These are phyloP conservation scores for Homarus gammarus DNA, from an alignment of 2,888 invertebrate species.

Conservation along the genomic window DNA sequence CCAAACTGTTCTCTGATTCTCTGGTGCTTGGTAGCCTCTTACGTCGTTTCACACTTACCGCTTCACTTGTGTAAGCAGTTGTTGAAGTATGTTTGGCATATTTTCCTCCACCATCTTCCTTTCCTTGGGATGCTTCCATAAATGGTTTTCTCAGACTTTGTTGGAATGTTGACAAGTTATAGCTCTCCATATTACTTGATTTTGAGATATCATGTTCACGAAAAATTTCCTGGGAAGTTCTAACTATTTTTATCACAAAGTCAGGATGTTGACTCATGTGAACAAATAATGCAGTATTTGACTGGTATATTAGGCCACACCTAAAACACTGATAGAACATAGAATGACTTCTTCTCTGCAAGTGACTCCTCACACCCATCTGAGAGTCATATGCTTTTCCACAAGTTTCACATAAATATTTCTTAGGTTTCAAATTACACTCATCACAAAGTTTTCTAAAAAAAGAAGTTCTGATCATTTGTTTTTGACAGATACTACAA, in stretches of 20 bases:
- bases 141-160: background rate
- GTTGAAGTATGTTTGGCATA: background rate
- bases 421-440: background rate
- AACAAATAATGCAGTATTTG: background rate
- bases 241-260: background rate
- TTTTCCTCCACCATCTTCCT: background rate
- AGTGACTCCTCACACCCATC: slow-evolving; percentile 14
- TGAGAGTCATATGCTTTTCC: slow-evolving; percentile 26
- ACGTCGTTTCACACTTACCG: background rate
- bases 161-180: background rate
- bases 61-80: background rate
- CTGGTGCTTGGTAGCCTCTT: background rate
- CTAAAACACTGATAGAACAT: background rate
- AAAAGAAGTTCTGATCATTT: background rate
- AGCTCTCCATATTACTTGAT: background rate
- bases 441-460: slow-evolving; percentile 22
- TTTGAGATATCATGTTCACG: background rate
- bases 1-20: too few relatives aligned
- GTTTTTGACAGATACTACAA: background rate
- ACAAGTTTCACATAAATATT: slow-evolving; percentile 24
- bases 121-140: background rate
- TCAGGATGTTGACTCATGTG: slow-evolving; percentile 1
- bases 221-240: background rate
- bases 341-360: slow-evolving; percentile 4
- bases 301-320: background rate